phyloP scores from a whole-genome alignment of 92 coral and sea anemone species.

The Epizoanthus scotinus region DNA sequence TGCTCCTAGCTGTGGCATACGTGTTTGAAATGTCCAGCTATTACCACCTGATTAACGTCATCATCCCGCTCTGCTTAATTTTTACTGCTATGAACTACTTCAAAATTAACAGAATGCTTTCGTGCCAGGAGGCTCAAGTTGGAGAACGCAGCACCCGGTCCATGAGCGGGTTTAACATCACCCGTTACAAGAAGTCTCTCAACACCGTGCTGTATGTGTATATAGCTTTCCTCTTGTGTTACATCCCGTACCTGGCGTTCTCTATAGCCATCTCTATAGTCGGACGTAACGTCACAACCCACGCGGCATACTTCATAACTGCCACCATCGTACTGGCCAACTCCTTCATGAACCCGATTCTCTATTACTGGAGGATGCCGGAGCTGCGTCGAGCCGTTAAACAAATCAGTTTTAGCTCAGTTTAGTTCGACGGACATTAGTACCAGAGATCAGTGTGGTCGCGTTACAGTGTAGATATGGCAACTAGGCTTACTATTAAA shows the following conservation, averaged over 20 bases:
- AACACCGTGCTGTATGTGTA: conserved; percentile 30
- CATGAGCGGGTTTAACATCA: conserved; percentile 20
- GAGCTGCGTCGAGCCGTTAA: conserved; percentile 33
- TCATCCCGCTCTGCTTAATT: conserved; percentile 28
- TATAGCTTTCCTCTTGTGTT: conserved; percentile 20
- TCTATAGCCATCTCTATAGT: conserved; percentile 18
- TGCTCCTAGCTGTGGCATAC: conserved; percentile 37
- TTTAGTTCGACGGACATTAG: conserved; percentile 15
- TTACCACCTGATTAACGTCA: conserved; percentile 32
- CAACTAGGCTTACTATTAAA: no score
- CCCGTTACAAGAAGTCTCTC: conserved; percentile 43
- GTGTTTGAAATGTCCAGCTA: conserved; percentile 34
- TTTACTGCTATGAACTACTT: conserved; percentile 28
- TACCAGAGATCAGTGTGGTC: no score
- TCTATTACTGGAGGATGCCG: conserved; percentile 38
- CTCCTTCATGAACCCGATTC: conserved; percentile 35
- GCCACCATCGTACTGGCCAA: conserved; percentile 15
- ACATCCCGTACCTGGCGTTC: conserved; percentile 17
- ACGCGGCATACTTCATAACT: conserved; percentile 22
- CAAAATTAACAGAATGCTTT: conserved; percentile 7
- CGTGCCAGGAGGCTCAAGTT: neutral
- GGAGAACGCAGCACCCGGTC: neutral
- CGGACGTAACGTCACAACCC: conserved; percentile 23
- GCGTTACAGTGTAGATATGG: no score
- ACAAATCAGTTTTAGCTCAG: conserved; percentile 24